Conservation (phyloP, 2,797 vertebrate species). For the Tympanoctomys barrerae region DNA sequence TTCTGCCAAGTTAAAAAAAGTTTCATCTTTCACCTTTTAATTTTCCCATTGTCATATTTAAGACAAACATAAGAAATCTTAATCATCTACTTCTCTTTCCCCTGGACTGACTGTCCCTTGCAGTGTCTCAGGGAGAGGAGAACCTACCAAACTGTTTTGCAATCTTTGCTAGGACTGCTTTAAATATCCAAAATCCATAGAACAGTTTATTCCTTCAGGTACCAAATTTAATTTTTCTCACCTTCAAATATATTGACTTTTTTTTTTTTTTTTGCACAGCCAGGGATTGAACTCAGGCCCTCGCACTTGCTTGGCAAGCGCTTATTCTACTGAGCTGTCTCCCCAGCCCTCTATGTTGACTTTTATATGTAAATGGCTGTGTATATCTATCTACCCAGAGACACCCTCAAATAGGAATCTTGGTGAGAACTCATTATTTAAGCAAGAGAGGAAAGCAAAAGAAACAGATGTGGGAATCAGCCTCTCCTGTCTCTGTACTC, state of each 20-base stretch:
- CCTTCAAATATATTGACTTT: background rate
- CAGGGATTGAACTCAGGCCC: too few relatives aligned
- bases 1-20: conserved; percentile 5
- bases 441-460: background rate
- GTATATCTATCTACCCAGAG: background rate
- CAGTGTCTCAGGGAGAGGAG: background rate
- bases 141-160: background rate
- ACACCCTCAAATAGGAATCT: background rate
- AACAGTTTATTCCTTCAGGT: background rate
- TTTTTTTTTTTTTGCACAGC: background rate
- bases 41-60: background rate
- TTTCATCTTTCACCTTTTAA: background rate
- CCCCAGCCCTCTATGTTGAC: background rate
- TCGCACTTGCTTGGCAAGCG: too few relatives aligned
- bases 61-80: background rate
- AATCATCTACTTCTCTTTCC: background rate
- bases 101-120: background rate
- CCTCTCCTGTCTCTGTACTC: background rate
- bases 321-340: too few relatives aligned
- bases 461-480: background rate
- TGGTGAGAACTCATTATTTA: background rate
- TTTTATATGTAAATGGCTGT: background rate
- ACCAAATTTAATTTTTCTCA: conserved; percentile 12
- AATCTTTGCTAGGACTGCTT: background rate
- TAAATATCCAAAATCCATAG: background rate